Evolutionary conservation across 2,113 vertebrate genomes (phyloP).

Genomic region (Pseudopodoces humilis): DNA sequence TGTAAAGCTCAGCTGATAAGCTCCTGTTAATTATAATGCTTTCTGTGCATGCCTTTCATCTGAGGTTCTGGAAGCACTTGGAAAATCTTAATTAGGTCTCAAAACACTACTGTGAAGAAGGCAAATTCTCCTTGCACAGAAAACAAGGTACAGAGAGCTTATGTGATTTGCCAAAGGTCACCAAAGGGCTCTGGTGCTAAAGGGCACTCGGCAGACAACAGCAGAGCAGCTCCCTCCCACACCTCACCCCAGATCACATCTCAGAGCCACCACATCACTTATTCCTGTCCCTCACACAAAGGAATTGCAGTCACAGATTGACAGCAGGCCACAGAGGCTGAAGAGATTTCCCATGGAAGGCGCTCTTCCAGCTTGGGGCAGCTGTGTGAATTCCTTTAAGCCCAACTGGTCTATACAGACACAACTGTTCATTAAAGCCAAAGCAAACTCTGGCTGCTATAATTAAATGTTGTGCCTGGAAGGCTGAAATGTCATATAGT

Average conservation of each 20-base stretch:
- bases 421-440: not conserved
- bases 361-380: not conserved
- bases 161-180: not conserved
- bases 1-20: not conserved
- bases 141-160: not conserved
- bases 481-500: not conserved
- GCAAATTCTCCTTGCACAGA: not conserved
- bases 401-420: not conserved
- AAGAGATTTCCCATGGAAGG: not conserved
- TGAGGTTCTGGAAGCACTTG: not conserved
- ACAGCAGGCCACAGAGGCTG: not conserved
- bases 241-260: not conserved
- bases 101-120: not conserved
- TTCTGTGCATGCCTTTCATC: constrained; percentile 16
- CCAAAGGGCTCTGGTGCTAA: not conserved
- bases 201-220: not conserved
- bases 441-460: not conserved
- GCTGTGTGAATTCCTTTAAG: not conserved
- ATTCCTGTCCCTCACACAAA: not conserved
- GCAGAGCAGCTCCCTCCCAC: not conserved
- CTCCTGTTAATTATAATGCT: constrained; percentile 10
- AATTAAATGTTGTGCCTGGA: constrained; percentile 20
- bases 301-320: not conserved
- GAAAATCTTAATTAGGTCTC: constrained; percentile 58
- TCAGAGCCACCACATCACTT: not conserved